Conservation (phyloP, 2,797 vertebrate genomes). For the Telmatherina bonti region DNA sequence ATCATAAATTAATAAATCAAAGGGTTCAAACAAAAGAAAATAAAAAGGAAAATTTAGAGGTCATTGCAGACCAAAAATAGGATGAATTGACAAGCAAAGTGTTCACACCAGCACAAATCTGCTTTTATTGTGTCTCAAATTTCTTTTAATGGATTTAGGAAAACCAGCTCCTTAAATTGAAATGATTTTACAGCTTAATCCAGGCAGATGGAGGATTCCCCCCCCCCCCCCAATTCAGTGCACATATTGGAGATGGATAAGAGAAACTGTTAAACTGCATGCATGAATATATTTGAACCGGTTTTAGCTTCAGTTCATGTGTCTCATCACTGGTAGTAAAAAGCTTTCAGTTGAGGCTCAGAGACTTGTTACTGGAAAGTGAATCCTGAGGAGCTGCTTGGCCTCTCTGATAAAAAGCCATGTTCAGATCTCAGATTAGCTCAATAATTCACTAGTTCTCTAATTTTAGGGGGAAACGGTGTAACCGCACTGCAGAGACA, state of each 20-base stretch:
- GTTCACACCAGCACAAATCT: neutral
- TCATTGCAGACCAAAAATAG: neutral
- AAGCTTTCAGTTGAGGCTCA: slow-evolving; percentile 20
- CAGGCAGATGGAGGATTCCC: neutral
- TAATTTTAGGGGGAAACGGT: slow-evolving; percentile 17
- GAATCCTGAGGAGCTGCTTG: slow-evolving; percentile 35
- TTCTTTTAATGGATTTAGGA: neutral
- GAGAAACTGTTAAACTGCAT: neutral
- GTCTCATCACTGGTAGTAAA: neutral
- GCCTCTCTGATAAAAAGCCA: slow-evolving; percentile 52
- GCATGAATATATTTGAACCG: neutral
- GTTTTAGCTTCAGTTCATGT: neutral
- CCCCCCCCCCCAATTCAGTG: neutral
- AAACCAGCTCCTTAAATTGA: too few species aligned
- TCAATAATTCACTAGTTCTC: slow-evolving; percentile 66
- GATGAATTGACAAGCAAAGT: neutral
- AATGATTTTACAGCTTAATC: neutral
- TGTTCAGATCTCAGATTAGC: slow-evolving; percentile 51
- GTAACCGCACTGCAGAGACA: slow-evolving; percentile 30
- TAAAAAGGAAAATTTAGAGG: too few species aligned
- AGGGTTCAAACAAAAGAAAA: too few species aligned
- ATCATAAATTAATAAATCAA: neutral
- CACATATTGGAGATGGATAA: neutral
- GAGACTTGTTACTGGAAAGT: slow-evolving; percentile 50
- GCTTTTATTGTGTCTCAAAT: neutral